Evolutionary conservation across 2,113 vertebrate species (phyloP).

Genomic region (Tonatia bakeri): DNA sequence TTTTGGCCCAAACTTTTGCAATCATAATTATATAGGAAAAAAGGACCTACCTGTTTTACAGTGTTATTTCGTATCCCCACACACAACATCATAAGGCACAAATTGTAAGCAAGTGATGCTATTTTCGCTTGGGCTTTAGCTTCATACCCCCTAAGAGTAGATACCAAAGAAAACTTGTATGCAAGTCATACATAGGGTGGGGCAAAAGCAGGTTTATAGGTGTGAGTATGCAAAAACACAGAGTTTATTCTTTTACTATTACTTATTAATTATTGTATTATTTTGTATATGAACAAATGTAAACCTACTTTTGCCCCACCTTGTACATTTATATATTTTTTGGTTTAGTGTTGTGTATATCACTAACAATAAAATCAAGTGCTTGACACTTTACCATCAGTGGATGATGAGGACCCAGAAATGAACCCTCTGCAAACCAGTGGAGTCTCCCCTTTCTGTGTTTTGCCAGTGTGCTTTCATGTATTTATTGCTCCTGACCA

Average conservation of each 20-base stretch:
- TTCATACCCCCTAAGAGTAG: neutral
- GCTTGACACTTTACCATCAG: neutral
- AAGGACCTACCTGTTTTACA: neutral
- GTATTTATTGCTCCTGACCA: neutral
- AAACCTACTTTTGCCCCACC: neutral
- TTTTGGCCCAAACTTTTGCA: neutral
- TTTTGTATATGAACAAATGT: neutral
- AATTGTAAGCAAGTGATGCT: neutral
- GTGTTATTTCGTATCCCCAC: neutral
- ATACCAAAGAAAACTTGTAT: neutral
- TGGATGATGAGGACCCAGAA: neutral
- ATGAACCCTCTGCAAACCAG: neutral
- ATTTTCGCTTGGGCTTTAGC: neutral
- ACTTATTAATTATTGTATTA: neutral
- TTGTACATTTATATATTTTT: neutral
- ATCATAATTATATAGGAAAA: neutral
- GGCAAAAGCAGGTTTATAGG: neutral
- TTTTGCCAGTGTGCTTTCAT: neutral
- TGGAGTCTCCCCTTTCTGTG: neutral
- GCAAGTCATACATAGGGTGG: neutral
- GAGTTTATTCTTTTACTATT: neutral
- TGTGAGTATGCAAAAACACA: neutral
- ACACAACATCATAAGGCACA: accelerated
- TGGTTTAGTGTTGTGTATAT: neutral
- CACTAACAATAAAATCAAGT: neutral